Evolutionary conservation across 30 jellyfish, hydroid and myxozoan genomes (phyloP).

Genomic region (Hydra vulgaris): DNA sequence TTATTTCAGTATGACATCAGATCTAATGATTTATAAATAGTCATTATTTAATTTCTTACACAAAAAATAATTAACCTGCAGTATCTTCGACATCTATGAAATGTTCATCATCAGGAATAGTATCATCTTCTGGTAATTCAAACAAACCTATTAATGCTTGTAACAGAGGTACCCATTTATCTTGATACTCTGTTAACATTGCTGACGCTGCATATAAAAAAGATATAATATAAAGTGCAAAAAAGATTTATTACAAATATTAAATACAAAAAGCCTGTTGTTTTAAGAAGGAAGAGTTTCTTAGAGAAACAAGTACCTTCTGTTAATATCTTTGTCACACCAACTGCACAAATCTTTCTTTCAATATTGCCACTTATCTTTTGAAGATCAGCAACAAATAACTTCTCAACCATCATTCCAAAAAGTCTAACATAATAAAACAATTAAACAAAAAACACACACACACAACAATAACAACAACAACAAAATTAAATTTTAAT

Average conservation of each 20-base stretch:
- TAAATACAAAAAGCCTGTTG: too few species aligned
- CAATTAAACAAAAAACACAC: not conserved
- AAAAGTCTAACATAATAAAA: slow-evolving; percentile 54
- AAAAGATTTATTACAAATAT: too few species aligned
- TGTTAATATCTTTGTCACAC: slow-evolving; percentile 58
- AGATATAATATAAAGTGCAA: too few species aligned
- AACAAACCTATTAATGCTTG: slow-evolving; percentile 79
- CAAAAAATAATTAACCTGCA: slow-evolving; percentile 65
- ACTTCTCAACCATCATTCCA: slow-evolving; percentile 87
- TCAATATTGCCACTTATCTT: slow-evolving; percentile 68
- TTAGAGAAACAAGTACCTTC: slow-evolving; percentile 22
- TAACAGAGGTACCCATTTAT: slow-evolving; percentile 56
- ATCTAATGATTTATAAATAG: too few species aligned
- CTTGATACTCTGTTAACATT: slow-evolving; percentile 6
- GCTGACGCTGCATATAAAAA: slow-evolving; percentile 18
- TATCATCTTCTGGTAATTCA: slow-evolving; percentile 90
- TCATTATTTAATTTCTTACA: too few species aligned
- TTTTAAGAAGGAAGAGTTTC: too few species aligned
- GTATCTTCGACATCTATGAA: slow-evolving; percentile 93
- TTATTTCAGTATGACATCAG: too few species aligned
- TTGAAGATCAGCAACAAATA: slow-evolving; percentile 55
- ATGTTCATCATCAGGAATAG: slow-evolving; percentile 89
- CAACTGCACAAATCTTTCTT: slow-evolving; percentile 86
- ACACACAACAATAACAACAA: too few species aligned
- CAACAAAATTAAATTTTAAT: not conserved